Evolutionary conservation across 2,113 vertebrate species (phyloP), one percentile per base, ranked within the genome.

Genomic region (Oryzias celebensis): DNA sequence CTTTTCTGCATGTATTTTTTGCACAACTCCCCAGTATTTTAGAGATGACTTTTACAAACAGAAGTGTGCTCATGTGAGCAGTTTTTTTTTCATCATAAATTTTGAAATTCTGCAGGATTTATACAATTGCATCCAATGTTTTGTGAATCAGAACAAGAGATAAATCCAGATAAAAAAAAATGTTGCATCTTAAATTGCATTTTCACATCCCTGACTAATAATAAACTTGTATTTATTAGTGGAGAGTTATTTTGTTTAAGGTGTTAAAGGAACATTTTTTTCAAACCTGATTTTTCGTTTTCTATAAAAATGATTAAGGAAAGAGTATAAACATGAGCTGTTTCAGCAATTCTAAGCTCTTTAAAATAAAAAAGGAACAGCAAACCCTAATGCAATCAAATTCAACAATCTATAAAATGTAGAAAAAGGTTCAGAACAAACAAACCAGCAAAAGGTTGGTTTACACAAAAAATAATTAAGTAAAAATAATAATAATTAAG

Each of bases 351-450:
- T 65, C 51, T 60, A 54, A 60, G 63, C 68, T 62, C 56, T 69
- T 52, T 79, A 6, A 70, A 73, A 65, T 79, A 20, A 14, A 58
- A 62, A n/a, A 0, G 45, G 63, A 71, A 75, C 73, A 61, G 28
- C 49, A 36, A 36, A 36, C 53, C 28, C 58, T 58, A 17, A 3
- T 41, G 14, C 31, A 52, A 74, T 83, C 80, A 76, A 65, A 73
- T 66, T 1, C 63, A 84, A 75, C 44, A 58, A 31, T 71, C 22
- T 62, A 28, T 42, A 49, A 51, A 47, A 62, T 47, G 24, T 15
- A 70, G 52, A 75, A 65, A 61, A 73, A 46, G 0, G 13, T 58
- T 68, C 6, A 44, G 24, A n/a, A 36, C 31, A 68, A 71, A 58
- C 48, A 31, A 73, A 52, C 36, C 8, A 36, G 36, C 36, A 36